Percentiles rank a stretch among this genome's conserved stretches.
phyloP scores from a whole-genome alignment of 1,140 invertebrate species.

The Tenebrio molitor region DNA sequence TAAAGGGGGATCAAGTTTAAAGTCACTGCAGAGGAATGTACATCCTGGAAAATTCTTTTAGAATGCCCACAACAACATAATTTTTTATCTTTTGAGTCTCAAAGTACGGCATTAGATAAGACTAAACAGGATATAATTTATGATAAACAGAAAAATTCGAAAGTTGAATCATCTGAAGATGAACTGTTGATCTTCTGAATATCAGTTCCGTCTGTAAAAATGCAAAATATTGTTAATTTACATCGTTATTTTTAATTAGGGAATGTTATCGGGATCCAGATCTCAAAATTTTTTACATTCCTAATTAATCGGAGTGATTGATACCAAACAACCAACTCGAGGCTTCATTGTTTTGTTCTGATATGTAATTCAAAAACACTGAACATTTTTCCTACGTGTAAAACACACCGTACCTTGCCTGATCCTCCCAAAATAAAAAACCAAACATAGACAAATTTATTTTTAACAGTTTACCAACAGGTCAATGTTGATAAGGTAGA shows the following conservation, averaged over 20 bases:
- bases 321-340: no score
- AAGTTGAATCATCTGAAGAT: slow-evolving; percentile 27
- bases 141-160: slow-evolving; percentile 9
- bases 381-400: no score
- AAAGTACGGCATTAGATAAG: slow-evolving; percentile 24
- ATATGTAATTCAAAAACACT: no score
- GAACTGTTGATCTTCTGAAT: slow-evolving; percentile 31
- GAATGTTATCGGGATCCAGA: neutral
- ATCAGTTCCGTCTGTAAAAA: slow-evolving; percentile 31
- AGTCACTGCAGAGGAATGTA: no score
- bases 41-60: neutral
- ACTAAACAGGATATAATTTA: slow-evolving; percentile 22
- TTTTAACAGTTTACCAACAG: no score
- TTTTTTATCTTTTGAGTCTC: slow-evolving; percentile 8
- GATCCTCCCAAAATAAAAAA: no score
- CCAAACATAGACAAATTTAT: no score
- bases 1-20: no score
- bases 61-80: neutral
- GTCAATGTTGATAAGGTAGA: no score
- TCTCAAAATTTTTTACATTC: neutral
- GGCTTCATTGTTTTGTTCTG: no score
- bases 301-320: no score
- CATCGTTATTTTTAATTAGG: slow-evolving; percentile 1
- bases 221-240: slow-evolving; percentile 17
- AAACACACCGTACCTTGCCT: no score